Base-by-base conservation (phyloP, 2,113 vertebrate species). In the Lathamus discolor region DNA sequence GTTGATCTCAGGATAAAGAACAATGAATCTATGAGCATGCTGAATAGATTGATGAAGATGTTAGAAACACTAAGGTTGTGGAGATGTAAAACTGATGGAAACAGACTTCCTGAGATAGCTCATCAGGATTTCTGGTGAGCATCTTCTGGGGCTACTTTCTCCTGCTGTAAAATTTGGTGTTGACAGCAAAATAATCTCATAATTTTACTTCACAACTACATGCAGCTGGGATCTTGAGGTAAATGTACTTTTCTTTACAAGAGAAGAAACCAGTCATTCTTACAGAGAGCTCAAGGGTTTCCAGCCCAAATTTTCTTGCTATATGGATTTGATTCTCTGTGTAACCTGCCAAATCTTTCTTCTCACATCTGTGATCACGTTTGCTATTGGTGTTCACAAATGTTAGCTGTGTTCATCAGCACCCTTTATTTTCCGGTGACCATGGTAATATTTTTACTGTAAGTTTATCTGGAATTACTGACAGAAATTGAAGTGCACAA, bases 311-410 rank as follows among this genome's bases (percentile, higher is more conserved):
- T 95, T 82, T 82, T 74, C 35, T n/a, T 87, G 17, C 28, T 25
- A 0, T 23, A 5, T 11, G 46, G 8, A 31, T 70, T 8, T 41
- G 22, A 44, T 17, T 39, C 11, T n/a, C 66, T 83, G 31, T 4
- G 25, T 84, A 88, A 55, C 24, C 31, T 72, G 4, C 19, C 10
- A 77, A 48, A 11, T 57, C 13, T 76, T 52, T 74, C 14, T 72
- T 28, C 17, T 84, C n/a, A 44, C 9, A 0, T 31, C 2, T 63
- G 0, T 61, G 31, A 5, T 24, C 12, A 5, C 7, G 4, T 59
- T 68, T 88, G 20, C 7, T 72, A 9, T 7, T 73, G 31, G 9
- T 59, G 10, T 51, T 84, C 31, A 13, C 18, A 62, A 55, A 19
- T 54, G 22, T 3, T 72, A 51, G 4, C 28, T 44, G 35, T 63